Evolutionary conservation across 1,140 invertebrate genomes (phyloP).

Genomic region (Geopemphigus sp.): DNA sequence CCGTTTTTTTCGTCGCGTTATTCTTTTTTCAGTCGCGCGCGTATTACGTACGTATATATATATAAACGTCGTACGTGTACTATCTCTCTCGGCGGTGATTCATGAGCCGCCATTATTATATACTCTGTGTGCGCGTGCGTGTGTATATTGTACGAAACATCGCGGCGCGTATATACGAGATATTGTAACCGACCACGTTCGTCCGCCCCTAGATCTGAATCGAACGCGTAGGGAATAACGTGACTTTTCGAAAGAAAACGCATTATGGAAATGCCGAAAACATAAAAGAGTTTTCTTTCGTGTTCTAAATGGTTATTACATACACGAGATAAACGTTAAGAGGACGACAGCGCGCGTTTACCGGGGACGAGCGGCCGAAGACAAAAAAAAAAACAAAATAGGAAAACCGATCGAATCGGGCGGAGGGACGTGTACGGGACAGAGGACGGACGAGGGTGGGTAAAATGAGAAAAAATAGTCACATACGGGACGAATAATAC

Average conservation of each 20-base stretch:
- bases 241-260: slow-evolving; percentile 48
- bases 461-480: neutral
- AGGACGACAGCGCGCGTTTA: slow-evolving; percentile 45
- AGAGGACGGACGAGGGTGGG: too few relatives aligned
- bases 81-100: slow-evolving; percentile 25
- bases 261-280: slow-evolving; percentile 49
- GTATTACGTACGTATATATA: neutral
- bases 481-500: neutral
- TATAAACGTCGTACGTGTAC: neutral
- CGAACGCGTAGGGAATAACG: slow-evolving; percentile 30
- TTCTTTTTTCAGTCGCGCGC: too few relatives aligned
- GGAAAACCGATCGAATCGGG: neutral
- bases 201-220: slow-evolving; percentile 22
- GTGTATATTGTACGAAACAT: neutral
- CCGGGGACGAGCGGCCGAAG: too few relatives aligned
- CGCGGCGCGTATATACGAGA: neutral
- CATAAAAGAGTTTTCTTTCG: slow-evolving; percentile 39
- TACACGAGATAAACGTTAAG: slow-evolving; percentile 45
- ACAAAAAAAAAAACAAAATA: slow-evolving; percentile 29
- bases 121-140: neutral
- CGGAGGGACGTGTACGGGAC: too few relatives aligned
- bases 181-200: slow-evolving; percentile 34
- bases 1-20: too few relatives aligned
- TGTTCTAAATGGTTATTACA: slow-evolving; percentile 44
- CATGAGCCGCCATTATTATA: neutral